Conservation (phyloP, 2,888 invertebrate species). For the Leucophenga maculata region DNA sequence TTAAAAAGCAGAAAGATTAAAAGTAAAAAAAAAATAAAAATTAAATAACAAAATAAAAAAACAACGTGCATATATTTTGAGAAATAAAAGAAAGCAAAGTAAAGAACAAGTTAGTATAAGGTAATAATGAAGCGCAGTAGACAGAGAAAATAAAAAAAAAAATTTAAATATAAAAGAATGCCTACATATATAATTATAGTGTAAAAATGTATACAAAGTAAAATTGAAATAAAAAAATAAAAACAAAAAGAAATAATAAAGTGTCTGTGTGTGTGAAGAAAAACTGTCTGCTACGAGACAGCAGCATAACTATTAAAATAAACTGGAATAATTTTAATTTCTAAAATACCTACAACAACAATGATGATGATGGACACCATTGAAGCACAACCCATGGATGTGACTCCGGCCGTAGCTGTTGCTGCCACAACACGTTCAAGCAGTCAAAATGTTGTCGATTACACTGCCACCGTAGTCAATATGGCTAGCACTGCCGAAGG, state of each 20-base stretch:
- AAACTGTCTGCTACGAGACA: conserved; percentile 36
- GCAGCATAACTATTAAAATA: conserved; percentile 8
- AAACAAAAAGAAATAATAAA: conserved; percentile 8
- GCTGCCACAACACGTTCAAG: conserved; percentile 57
- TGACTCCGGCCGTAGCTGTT: conserved; percentile 53
- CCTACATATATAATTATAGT: conserved; percentile 18
- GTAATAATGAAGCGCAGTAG: conserved; percentile 57
- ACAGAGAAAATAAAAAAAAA: conserved; percentile 38
- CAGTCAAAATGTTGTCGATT: conserved; percentile 46
- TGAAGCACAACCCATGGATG: conserved; percentile 59
- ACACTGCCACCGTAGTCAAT: conserved; percentile 55
- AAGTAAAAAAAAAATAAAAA: conserved; percentile 45
- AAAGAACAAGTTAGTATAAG: conserved; percentile 39
- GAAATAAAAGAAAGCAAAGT: conserved; percentile 18
- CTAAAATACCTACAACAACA: conserved; percentile 34
- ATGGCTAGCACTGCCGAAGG: conserved; percentile 62
- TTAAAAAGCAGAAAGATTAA: conserved; percentile 32
- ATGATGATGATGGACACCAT: conserved; percentile 70
- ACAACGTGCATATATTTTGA: conserved; percentile 40
- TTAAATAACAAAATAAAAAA: conserved; percentile 51
- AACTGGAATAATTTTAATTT: conserved; percentile 15
- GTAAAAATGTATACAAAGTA: conserved; percentile 18
- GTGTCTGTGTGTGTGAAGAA: neutral
- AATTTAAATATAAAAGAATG: conserved; percentile 15
- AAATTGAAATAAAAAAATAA: conserved; percentile 36